These are phyloP conservation scores for Drosophila meridiana DNA, from an alignment of 2,888 invertebrate genomes.

Conservation along the genomic window DNA sequence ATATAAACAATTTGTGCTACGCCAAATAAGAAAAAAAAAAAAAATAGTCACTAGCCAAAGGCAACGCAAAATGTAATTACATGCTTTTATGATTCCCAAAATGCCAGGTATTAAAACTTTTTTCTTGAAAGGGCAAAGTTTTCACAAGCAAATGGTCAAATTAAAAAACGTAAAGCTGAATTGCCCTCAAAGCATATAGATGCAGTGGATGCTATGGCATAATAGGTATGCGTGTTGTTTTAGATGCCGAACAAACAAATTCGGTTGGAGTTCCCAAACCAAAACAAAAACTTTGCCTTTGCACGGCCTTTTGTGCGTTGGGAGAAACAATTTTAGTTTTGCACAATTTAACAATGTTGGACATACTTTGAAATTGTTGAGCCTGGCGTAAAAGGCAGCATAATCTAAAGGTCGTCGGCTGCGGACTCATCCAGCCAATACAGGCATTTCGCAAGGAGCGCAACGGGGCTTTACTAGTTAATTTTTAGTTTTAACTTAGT, in stretches of 20 bases:
- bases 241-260: conserved; percentile 23
- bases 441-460: not conserved
- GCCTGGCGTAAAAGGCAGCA: not conserved
- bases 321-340: conserved; percentile 25
- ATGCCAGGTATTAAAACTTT: conserved; percentile 46
- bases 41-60: conserved; percentile 31
- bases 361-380: conserved; percentile 13
- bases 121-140: conserved; percentile 23
- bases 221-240: conserved; percentile 33
- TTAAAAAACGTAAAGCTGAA: conserved; percentile 20
- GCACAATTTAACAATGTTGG: conserved; percentile 15
- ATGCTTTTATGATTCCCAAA: conserved; percentile 50
- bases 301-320: conserved; percentile 27
- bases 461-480: not conserved
- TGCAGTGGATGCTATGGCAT: conserved; percentile 6
- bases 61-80: conserved; percentile 34
- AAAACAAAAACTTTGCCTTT: conserved; percentile 28
- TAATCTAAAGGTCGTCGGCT: conserved; percentile 6
- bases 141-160: conserved; percentile 35
- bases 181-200: conserved; percentile 6
- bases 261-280: conserved; percentile 6
- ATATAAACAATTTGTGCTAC: conserved; percentile 25
- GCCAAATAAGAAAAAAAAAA: not conserved
- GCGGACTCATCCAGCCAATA: not conserved
- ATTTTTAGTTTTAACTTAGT: not conserved